Evolutionary conservation across 2,113 vertebrate species (phyloP), one percentile per base, ranked within the genome.

Genomic region (Artemisiospiza belli): DNA sequence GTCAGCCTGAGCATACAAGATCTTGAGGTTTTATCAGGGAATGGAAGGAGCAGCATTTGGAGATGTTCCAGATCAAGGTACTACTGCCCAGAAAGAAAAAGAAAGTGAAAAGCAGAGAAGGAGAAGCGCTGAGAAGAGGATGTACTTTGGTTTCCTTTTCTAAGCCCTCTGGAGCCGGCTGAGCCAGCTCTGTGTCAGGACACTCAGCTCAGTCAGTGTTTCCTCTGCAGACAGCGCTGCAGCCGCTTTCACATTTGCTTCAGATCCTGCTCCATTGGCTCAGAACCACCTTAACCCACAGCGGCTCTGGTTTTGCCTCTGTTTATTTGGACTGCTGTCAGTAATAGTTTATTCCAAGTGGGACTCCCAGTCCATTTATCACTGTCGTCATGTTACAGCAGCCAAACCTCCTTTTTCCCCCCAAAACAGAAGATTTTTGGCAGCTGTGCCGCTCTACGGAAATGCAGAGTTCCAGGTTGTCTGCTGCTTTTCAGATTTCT

Each of bases 291-390:
- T 30, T 11, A 84, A 73, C 62, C 69, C 77, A 51, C 61, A 49
- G 62, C 52, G 1, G 0, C 76, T 63, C 35, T 75, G 86, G 33
- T 82, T 75, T 90, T 1, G 33, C 92, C 69, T 87, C 52, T 63
- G 35, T 96, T 94, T 69, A 15, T 49, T 87, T 88, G 90, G 90
- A 68, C 20, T 84, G 14, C 59, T 85, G 68, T 93, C 74, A 92
- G 76, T 28, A 79, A 74, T 39, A 5, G 8, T 73, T 89, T 83
- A 83, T 84, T 95, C 91, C 90, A 89, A 87, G 61, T 57, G 55
- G 77, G 83, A 83, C 62, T 96, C 54, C 67, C 75, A 64, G 47
- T 44, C 44, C 66, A 72, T 96, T 89, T 83, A 81, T 95, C 83
- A 58, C 57, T 91, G 74, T 82, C 79, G 51, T 61, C 61, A 35